phyloP scores from a whole-genome alignment of 2,113 vertebrate species.

The Neotoma lepida region DNA sequence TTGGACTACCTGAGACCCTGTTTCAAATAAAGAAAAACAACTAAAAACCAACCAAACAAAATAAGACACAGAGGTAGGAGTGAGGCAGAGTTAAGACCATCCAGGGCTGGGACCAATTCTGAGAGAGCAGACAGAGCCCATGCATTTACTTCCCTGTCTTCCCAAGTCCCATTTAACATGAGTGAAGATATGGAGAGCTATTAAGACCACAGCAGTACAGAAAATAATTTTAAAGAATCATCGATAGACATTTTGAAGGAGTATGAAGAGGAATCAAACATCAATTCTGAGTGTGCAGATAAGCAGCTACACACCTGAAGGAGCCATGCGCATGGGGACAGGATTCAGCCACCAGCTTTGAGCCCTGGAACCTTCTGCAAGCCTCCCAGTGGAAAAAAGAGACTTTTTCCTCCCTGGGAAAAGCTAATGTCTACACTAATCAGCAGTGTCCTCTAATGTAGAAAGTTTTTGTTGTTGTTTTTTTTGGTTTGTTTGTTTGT shows the following conservation, averaged over 20 bases:
- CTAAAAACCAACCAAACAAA: background rate
- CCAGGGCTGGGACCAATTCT: background rate
- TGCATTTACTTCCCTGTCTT: background rate
- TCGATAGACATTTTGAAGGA: background rate
- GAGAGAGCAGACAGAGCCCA: background rate
- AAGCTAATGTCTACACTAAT: background rate
- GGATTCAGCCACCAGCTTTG: no score
- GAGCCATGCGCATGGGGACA: no score
- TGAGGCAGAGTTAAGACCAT: background rate
- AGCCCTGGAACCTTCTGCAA: background rate
- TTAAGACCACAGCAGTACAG: background rate
- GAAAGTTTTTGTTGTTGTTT: no score
- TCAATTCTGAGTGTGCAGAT: background rate
- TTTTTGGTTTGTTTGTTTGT: no score
- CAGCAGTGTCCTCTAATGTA: background rate
- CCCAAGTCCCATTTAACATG: background rate
- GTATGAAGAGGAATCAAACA: background rate
- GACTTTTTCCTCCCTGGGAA: background rate
- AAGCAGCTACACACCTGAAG: no score
- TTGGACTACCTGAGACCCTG: background rate
- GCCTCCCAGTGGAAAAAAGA: background rate
- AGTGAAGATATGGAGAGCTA: background rate
- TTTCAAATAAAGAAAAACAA: background rate
- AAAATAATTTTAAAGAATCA: background rate
- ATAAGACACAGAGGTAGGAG: background rate